Evolutionary conservation across 2,113 vertebrate genomes (phyloP), one percentile per base, ranked within the genome.

Genomic region (Herpetotheres cachinnans): DNA sequence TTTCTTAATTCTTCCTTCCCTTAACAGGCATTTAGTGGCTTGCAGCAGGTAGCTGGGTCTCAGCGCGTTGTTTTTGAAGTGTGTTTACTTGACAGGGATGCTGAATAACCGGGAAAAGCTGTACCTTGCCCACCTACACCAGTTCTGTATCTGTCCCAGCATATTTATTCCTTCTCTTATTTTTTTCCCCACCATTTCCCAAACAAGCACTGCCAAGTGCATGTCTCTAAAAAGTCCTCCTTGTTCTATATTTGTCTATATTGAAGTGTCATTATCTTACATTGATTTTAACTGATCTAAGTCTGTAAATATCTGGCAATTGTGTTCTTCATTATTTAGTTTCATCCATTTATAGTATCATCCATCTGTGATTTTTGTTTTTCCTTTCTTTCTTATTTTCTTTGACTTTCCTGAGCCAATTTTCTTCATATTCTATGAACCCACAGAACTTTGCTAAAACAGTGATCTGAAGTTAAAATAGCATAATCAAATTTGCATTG

Each of bases 361-460:
- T 71, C 77, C 59, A 92, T 94, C 90, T 97, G 70, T 82, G 76
- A 95, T 61, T 93, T 91, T 91, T 69, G 20, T 29, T 97, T 95
- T 89, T 78, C 27, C 34, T 93, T 94, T 89, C 63, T 65, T 86
- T 82, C 42, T 10, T 88, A 54, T 74, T 90, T 95, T 76, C 34
- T 56, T 59, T 94, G 17, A 65, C 78, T 89, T 93, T 16, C 56
- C 36, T 38, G 4, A 92, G 36, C 30, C 65, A 87, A 25, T 90
- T 92, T 94, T 93, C 16, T 93, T 50, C 50, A 86, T 74, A 21
- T 71, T 83, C 59, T 8, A 13, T 67, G 84, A 93, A 93, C 36
- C 27, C 65, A 61, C 19, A 78, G 47, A 93, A 93, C 32, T 93
- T 44, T 55, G 27, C 47, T 93, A 69, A 91, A 94, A 67, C 62